These are phyloP conservation scores for Amblyjoppa proteus DNA, from an alignment of 2,888 invertebrate species.

Conservation along the genomic window DNA sequence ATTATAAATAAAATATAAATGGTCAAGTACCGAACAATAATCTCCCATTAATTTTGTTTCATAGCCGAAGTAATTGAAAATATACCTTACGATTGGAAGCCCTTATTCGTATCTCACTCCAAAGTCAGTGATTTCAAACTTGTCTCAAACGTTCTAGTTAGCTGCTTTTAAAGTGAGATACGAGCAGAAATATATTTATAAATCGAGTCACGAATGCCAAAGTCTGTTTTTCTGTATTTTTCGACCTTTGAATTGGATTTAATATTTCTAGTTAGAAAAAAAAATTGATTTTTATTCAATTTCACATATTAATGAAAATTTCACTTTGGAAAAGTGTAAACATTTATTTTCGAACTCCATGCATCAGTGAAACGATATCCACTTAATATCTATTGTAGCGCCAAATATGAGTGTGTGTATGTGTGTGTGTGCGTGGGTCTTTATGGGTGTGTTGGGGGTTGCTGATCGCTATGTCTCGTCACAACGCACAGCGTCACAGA, in stretches of 20 bases:
- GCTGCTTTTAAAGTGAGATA: neutral
- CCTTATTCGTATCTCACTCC: neutral
- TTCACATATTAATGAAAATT: neutral
- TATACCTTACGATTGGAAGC: conserved; percentile 3
- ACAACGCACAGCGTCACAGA: conserved; percentile 11
- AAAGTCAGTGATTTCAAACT: neutral
- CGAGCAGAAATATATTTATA: neutral
- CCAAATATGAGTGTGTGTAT: conserved; percentile 23
- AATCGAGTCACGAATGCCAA: conserved; percentile 14
- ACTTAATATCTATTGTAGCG: conserved; percentile 27
- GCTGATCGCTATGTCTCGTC: conserved; percentile 29
- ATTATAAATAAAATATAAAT: neutral
- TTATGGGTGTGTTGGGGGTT: conserved; percentile 16
- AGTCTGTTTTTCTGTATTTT: neutral
- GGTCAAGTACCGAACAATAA: neutral
- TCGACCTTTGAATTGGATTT: neutral
- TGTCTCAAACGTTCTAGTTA: neutral
- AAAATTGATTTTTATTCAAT: neutral
- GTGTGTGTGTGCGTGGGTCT: conserved; percentile 4
- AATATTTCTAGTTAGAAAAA: neutral
- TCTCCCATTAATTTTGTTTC: neutral
- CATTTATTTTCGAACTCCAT: neutral
- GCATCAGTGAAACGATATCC: conserved; percentile 31
- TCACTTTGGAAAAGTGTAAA: neutral
- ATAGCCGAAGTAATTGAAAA: conserved; percentile 6